Evolutionary conservation across 2,113 vertebrate genomes (phyloP).

Genomic region (Cynoglossus semilaevis): DNA sequence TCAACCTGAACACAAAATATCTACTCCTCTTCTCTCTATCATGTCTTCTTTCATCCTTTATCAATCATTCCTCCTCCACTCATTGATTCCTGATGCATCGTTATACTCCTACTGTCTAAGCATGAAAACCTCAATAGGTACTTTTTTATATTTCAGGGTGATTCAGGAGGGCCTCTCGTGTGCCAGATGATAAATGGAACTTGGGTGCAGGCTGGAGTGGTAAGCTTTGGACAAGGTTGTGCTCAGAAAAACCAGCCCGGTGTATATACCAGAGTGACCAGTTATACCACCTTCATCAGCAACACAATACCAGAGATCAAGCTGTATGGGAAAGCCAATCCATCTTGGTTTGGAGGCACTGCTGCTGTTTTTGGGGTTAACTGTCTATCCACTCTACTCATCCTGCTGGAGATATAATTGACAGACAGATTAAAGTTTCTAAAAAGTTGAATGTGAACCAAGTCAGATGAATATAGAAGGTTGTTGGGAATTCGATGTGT

Average conservation of each 20-base stretch:
- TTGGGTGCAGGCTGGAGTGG: slow-evolving; percentile 80
- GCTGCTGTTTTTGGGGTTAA: slow-evolving; percentile 29
- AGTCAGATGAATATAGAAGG: slow-evolving; percentile 35
- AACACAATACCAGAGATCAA: slow-evolving; percentile 37
- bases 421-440: background rate
- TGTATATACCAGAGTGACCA: slow-evolving; percentile 73
- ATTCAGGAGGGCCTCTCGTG: slow-evolving; percentile 79
- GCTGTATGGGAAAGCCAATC: slow-evolving; percentile 58
- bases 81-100: too few relatives aligned
- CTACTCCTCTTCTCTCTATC: too few relatives aligned
- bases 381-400: slow-evolving; percentile 45
- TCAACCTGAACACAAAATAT: too few relatives aligned
- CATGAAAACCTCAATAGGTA: too few relatives aligned
- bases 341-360: slow-evolving; percentile 19
- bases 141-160: slow-evolving; percentile 67
- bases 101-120: too few relatives aligned
- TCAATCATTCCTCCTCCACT: too few relatives aligned
- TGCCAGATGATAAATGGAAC: slow-evolving; percentile 67
- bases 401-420: slow-evolving; percentile 50
- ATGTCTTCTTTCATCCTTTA: too few relatives aligned
- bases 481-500: background rate
- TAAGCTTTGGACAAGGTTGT: slow-evolving; percentile 77
- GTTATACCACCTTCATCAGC: slow-evolving; percentile 65
- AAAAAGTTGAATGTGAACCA: background rate
- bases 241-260: slow-evolving; percentile 68